Percentiles rank a stretch among this genome's conserved stretches.
phyloP scores from a whole-genome alignment of 2,113 vertebrate species.

The Aspiorhynchus laticeps region DNA sequence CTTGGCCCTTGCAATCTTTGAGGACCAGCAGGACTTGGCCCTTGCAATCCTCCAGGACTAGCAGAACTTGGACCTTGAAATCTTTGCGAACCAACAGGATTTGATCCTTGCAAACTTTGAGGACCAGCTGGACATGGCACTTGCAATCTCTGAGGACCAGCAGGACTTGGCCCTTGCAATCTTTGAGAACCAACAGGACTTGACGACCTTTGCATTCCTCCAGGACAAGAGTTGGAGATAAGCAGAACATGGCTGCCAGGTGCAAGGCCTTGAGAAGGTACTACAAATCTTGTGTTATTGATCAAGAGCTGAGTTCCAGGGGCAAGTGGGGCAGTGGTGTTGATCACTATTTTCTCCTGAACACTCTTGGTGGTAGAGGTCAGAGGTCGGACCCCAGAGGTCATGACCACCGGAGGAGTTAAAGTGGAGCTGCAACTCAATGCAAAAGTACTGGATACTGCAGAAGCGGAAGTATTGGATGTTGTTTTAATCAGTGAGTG shows the following conservation, averaged over 20 bases:
- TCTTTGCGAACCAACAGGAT: slow-evolving; percentile 30
- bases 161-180: no score
- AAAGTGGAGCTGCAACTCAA: slow-evolving; percentile 54
- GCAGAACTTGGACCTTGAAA: slow-evolving; percentile 54
- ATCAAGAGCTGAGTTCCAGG: slow-evolving; percentile 95
- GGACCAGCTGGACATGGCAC: no score
- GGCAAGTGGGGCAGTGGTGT: slow-evolving; percentile 85
- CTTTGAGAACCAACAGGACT: no score
- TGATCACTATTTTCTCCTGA: slow-evolving; percentile 93
- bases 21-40: slow-evolving; percentile 46
- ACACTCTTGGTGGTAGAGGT: slow-evolving; percentile 69
- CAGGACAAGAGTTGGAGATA: slow-evolving; percentile 68
- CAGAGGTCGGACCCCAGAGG: slow-evolving; percentile 54
- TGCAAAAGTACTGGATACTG: slow-evolving; percentile 62
- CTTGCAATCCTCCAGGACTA: slow-evolving; percentile 50
- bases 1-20: slow-evolving; percentile 46
- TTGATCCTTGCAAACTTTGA: neutral
- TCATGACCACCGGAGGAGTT: slow-evolving; percentile 30
- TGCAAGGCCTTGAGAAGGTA: slow-evolving; percentile 91
- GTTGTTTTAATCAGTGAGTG: slow-evolving; percentile 51
- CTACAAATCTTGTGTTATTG: slow-evolving; percentile 88
- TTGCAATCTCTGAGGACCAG: no score
- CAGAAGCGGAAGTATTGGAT: slow-evolving; percentile 55
- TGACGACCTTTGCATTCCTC: no score
- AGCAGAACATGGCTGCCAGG: slow-evolving; percentile 91